These are phyloP conservation scores for Ochropleura leucogaster DNA, from an alignment of 2,888 invertebrate species.

Conservation along the genomic window DNA sequence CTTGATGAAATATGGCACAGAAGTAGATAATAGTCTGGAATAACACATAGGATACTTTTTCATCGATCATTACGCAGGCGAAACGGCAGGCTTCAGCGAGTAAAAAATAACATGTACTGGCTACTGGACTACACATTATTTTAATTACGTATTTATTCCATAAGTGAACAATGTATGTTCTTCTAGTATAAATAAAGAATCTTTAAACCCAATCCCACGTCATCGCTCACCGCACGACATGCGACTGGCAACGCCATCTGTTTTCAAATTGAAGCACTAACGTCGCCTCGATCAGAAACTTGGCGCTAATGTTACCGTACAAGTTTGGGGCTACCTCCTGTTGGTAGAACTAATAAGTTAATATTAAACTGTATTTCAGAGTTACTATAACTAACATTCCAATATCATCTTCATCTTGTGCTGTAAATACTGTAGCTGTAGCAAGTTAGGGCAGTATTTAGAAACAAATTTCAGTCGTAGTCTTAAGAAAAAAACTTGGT, in stretches of 20 bases:
- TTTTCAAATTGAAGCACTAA: constrained; percentile 26
- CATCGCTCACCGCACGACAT: background rate
- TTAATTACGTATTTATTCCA: too few relatives aligned
- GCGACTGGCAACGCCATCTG: constrained; percentile 47
- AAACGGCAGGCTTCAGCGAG: too few relatives aligned
- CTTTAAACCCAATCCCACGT: background rate
- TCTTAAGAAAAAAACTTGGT: too few relatives aligned
- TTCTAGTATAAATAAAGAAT: too few relatives aligned
- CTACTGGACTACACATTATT: too few relatives aligned
- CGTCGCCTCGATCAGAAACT: constrained; percentile 17
- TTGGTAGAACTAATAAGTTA: constrained; percentile 7
- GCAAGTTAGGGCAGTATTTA: background rate
- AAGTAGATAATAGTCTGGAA: too few relatives aligned
- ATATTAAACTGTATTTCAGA: background rate
- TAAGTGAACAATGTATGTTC: too few relatives aligned
- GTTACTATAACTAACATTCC: background rate
- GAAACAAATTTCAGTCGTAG: too few relatives aligned
- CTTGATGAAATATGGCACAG: too few relatives aligned
- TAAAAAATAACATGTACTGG: too few relatives aligned
- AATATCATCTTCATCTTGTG: background rate
- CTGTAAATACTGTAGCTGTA: background rate
- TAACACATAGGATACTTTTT: too few relatives aligned
- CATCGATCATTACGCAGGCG: too few relatives aligned
- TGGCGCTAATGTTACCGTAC: constrained; percentile 2
- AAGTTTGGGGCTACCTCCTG: constrained; percentile 23